Conservation (phyloP, 2,888 invertebrate species). For the Conus canariensis region DNA sequence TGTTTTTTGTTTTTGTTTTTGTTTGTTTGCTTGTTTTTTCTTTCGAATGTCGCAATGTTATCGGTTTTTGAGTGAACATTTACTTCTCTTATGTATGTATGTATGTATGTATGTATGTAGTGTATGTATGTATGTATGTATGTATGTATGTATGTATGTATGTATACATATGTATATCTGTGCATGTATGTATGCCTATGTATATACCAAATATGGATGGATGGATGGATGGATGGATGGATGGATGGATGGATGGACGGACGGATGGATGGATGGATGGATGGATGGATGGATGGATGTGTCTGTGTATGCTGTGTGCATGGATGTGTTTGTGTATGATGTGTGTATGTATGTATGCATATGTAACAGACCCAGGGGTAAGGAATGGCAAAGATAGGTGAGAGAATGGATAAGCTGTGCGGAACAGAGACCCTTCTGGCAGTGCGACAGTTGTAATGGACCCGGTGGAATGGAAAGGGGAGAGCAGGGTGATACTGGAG, state of each 20-base stretch:
- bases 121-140: neutral
- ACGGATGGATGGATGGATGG: neutral
- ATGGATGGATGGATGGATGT: neutral
- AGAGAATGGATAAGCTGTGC: no score
- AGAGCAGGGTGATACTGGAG: no score
- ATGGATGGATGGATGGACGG: neutral
- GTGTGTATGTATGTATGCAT: neutral
- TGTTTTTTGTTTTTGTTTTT: no score
- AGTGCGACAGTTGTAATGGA: no score
- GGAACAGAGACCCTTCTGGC: no score
- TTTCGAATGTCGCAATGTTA: no score
- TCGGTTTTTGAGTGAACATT: no score
- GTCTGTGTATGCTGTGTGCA: neutral
- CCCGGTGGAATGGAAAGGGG: no score
- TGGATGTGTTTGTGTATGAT: neutral
- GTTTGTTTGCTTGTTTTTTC: no score
- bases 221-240: neutral
- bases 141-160: neutral
- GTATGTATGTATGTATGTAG: neutral
- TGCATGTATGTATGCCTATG: neutral
- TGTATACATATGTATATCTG: neutral
- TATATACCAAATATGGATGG: neutral
- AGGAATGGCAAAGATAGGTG: no score
- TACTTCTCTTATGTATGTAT: no score
- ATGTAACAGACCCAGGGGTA: neutral